phyloP scores from a whole-genome alignment of 1,140 invertebrate genomes.

The Antheraea pernyi region DNA sequence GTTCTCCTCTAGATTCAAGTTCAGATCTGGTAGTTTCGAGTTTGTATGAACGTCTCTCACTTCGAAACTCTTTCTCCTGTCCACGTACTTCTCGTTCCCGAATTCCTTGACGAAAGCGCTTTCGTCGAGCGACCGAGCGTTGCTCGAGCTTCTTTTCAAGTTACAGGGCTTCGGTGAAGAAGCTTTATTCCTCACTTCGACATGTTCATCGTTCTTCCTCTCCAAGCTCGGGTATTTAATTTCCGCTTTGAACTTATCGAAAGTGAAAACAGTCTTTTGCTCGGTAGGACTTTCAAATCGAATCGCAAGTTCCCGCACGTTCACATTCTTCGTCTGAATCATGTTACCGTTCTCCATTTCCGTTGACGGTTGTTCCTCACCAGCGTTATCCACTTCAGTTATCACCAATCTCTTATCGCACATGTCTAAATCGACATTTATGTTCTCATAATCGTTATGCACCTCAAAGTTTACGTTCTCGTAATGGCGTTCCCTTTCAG shows the following conservation, averaged over 20 bases:
- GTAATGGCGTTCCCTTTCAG: conserved; percentile 48
- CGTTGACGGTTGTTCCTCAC: conserved; percentile 28
- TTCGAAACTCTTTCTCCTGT: conserved; percentile 77
- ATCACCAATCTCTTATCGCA: conserved; percentile 57
- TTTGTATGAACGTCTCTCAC: conserved; percentile 70
- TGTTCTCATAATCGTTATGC: conserved; percentile 77
- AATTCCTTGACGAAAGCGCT: conserved; percentile 84
- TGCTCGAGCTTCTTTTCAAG: conserved; percentile 81
- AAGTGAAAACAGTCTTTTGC: conserved; percentile 62
- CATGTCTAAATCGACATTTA: conserved; percentile 68
- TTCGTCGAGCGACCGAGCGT: conserved; percentile 87
- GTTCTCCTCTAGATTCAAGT: conserved; percentile 61
- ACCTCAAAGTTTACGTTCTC: conserved; percentile 64
- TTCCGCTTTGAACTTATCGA: conserved; percentile 69
- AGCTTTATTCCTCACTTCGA: conserved; percentile 37
- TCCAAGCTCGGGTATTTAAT: conserved; percentile 58
- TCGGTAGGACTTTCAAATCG: conserved; percentile 81
- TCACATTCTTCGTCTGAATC: conserved; percentile 60
- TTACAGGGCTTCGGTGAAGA: conserved; percentile 60
- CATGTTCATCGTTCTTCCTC: conserved; percentile 37
- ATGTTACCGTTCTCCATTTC: conserved; percentile 63
- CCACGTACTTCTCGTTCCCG: conserved; percentile 63
- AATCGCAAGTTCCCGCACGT: conserved; percentile 80
- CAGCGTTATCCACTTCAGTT: conserved; percentile 30
- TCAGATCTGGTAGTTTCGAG: conserved; percentile 81